These are phyloP conservation scores for Pollenia labialis DNA, from an alignment of 2,888 invertebrate species.

Conservation along the genomic window DNA sequence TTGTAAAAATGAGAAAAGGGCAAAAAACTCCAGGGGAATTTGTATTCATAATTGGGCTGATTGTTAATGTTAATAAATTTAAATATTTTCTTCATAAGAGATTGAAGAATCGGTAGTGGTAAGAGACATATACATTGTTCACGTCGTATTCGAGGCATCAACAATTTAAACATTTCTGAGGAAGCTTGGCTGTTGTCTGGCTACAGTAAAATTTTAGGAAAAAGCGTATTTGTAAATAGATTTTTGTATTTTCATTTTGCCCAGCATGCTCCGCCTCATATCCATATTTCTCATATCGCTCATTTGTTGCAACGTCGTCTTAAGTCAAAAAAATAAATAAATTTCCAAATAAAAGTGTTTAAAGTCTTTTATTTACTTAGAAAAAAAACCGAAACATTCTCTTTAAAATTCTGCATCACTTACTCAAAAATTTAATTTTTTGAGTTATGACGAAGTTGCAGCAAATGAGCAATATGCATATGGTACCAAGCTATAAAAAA, in stretches of 20 bases:
- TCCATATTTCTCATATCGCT: slow-evolving; percentile 45
- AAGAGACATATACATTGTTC: background rate
- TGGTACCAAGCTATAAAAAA: slow-evolving; percentile 46
- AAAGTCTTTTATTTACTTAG: too few species aligned
- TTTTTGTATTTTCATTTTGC: slow-evolving; percentile 49
- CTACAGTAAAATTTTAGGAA: background rate
- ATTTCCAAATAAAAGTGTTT: too few species aligned
- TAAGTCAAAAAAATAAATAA: too few species aligned
- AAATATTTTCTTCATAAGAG: slow-evolving; percentile 4
- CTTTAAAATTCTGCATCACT: too few species aligned
- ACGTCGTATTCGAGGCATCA: background rate
- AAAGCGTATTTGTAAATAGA: slow-evolving; percentile 5
- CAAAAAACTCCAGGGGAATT: too few species aligned
- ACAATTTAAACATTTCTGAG: background rate
- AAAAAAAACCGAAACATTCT: too few species aligned
- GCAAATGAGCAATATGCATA: background rate
- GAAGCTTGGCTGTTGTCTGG: background rate
- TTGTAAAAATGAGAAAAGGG: too few species aligned
- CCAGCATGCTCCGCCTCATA: slow-evolving; percentile 32
- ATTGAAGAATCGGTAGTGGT: background rate
- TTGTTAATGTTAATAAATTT: background rate
- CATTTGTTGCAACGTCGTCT: too few species aligned
- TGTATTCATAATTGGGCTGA: too few species aligned
- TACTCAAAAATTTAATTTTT: too few species aligned
- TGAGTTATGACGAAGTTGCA: too few species aligned